phyloP scores from a whole-genome alignment of 2,888 invertebrate species.

The Meghimatium bilineatum region DNA sequence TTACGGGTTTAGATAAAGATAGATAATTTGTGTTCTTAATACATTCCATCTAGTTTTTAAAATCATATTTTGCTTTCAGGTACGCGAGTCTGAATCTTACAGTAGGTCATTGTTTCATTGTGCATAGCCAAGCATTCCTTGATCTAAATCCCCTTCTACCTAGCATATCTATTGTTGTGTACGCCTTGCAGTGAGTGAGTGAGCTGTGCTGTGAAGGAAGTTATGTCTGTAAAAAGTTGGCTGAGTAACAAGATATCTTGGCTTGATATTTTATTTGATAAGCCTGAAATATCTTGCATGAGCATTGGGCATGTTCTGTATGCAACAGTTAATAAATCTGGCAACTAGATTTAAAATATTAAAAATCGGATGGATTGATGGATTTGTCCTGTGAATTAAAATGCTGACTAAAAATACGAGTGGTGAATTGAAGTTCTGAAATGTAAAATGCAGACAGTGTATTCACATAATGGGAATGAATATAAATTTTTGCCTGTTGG shows the following conservation, averaged over 20 bases:
- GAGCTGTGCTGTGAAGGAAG: not conserved
- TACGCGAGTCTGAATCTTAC: slow-evolving; percentile 43
- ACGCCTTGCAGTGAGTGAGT: not conserved
- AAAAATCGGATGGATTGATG: too few relatives aligned
- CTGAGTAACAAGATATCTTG: not conserved
- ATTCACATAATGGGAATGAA: too few relatives aligned
- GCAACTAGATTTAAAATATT: too few relatives aligned
- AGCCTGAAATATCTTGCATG: not conserved
- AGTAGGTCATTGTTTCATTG: slow-evolving; percentile 44
- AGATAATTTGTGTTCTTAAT: not conserved
- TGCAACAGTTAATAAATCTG: not conserved
- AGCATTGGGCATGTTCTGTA: not conserved
- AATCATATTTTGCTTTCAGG: slow-evolving; percentile 46
- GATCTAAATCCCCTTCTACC: not conserved
- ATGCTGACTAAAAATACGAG: too few relatives aligned
- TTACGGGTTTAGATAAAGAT: too few relatives aligned
- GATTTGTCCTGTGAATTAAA: too few relatives aligned
- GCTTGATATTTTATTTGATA: not conserved
- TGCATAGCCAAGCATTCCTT: not conserved
- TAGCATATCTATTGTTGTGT: not conserved
- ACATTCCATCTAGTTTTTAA: not conserved
- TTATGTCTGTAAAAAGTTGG: not conserved
- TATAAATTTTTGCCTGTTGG: too few relatives aligned
- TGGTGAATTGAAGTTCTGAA: too few relatives aligned
- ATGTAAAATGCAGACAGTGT: too few relatives aligned